Evolutionary conservation across 37 sponge, comb jelly and placozoan species (phyloP).

Genomic region (Agelas oroides): DNA sequence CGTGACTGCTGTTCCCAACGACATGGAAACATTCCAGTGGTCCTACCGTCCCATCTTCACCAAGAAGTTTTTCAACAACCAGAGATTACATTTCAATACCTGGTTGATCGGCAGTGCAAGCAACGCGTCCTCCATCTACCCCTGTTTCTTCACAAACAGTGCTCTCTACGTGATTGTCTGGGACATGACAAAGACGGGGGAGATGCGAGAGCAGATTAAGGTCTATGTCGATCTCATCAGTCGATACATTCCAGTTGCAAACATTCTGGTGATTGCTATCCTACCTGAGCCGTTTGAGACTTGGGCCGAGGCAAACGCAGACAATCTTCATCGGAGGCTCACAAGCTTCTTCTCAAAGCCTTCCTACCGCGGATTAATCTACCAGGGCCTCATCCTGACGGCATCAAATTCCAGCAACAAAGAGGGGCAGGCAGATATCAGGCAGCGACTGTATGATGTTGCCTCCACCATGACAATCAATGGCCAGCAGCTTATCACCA

Average conservation of each 20-base stretch:
- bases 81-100: slow-evolving; percentile 74
- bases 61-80: slow-evolving; percentile 21
- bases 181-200: slow-evolving; percentile 52
- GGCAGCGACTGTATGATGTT: slow-evolving; percentile 68
- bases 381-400: slow-evolving; percentile 55
- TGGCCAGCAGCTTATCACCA: slow-evolving; percentile 25
- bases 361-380: slow-evolving; percentile 30
- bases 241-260: slow-evolving; percentile 64
- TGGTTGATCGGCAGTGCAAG: slow-evolving; percentile 62
- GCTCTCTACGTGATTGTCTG: slow-evolving; percentile 76
- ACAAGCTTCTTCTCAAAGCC: slow-evolving; percentile 33
- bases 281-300: slow-evolving; percentile 47
- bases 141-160: slow-evolving; percentile 71
- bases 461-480: slow-evolving; percentile 60
- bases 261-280: slow-evolving; percentile 64
- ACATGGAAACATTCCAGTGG: slow-evolving; percentile 66
- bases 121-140: slow-evolving; percentile 51
- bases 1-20: neutral
- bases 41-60: slow-evolving; percentile 46
- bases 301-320: slow-evolving; percentile 34
- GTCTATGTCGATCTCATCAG: slow-evolving; percentile 46
- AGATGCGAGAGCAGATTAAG: slow-evolving; percentile 69
- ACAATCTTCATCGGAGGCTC: slow-evolving; percentile 23
- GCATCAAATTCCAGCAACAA: slow-evolving; percentile 16
- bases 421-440: slow-evolving; percentile 56